phyloP scores from a whole-genome alignment of 1,140 invertebrate genomes.

The Drosophila nikananu region DNA sequence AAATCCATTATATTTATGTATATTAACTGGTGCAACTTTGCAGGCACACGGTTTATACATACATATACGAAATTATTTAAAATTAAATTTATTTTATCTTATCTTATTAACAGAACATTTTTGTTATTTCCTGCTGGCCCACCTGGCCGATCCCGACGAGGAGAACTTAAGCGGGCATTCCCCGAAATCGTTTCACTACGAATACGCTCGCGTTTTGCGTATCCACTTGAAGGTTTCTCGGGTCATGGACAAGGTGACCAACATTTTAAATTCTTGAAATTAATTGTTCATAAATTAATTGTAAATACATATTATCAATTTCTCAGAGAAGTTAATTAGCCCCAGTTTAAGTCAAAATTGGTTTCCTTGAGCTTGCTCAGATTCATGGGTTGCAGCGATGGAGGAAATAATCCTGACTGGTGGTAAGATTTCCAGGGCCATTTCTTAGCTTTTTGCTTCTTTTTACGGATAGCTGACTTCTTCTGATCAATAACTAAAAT shows the following conservation, averaged over 20 bases:
- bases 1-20: not conserved
- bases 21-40: too few relatives aligned
- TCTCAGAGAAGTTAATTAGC: conserved; percentile 14
- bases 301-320: conserved; percentile 3
- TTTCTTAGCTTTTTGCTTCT: conserved; percentile 3
- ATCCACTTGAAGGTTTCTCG: conserved; percentile 70
- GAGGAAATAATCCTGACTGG: conserved; percentile 47
- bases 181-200: conserved; percentile 71
- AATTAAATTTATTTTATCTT: conserved; percentile 9
- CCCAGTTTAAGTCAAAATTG: conserved; percentile 46
- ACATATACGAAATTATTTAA: not conserved
- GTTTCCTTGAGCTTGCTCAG: conserved; percentile 31
- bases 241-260: conserved; percentile 71
- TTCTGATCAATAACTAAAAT: conserved; percentile 11
- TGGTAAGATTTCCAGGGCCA: conserved; percentile 22
- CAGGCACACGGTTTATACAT: not conserved
- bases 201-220: conserved; percentile 68
- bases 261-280: conserved; percentile 52
- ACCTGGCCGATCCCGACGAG: conserved; percentile 68
- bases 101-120: conserved; percentile 62
- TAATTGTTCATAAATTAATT: conserved; percentile 20
- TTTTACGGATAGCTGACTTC: conserved; percentile 17
- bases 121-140: conserved; percentile 78
- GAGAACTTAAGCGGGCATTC: conserved; percentile 72
- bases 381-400: conserved; percentile 53